phyloP scores from a whole-genome alignment of 2,888 invertebrate species.

The Andrena marginata region DNA sequence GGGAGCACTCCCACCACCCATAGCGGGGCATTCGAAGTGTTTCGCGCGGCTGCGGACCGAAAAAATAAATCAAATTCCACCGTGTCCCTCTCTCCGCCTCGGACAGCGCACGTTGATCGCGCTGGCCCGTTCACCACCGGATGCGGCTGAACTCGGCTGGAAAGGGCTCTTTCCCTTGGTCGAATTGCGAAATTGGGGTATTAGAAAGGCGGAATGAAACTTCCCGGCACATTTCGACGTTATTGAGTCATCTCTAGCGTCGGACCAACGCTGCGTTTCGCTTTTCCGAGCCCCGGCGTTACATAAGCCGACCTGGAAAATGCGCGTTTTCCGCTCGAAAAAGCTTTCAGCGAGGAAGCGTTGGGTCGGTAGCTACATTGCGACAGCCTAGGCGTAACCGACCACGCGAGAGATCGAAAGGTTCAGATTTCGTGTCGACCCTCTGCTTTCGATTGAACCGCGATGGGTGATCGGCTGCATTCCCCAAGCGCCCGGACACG shows the following conservation, averaged over 20 bases:
- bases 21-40: slow-evolving; percentile 42
- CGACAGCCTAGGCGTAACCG: background rate
- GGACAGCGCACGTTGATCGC: no score
- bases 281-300: background rate
- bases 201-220: slow-evolving; percentile 35
- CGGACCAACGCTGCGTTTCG: background rate
- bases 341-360: background rate
- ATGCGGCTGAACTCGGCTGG: background rate
- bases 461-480: no score
- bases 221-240: background rate
- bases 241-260: background rate
- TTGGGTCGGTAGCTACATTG: background rate
- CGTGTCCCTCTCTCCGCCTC: background rate
- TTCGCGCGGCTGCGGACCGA: slow-evolving; percentile 1
- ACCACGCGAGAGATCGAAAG: background rate
- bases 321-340: background rate
- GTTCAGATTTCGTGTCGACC: no score
- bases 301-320: background rate
- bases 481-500: no score
- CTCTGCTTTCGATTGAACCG: no score
- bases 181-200: slow-evolving; percentile 26
- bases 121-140: no score
- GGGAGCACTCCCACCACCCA: slow-evolving; percentile 6
- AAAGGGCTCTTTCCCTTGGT: background rate
- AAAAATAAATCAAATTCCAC: background rate